Evolutionary conservation across 2,797 vertebrate genomes (phyloP).

Genomic region (Halcyon badia): DNA sequence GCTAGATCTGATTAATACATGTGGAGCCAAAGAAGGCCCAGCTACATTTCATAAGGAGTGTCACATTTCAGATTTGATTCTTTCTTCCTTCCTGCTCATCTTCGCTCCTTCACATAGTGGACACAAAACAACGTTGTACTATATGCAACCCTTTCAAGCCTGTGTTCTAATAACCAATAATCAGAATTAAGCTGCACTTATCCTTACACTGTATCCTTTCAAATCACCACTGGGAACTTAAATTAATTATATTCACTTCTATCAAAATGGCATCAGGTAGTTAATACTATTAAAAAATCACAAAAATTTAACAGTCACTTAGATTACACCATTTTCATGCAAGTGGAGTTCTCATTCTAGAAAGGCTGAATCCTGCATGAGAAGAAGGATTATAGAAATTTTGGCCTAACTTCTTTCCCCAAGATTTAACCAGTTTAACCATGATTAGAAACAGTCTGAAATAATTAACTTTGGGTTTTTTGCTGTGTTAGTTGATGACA

Average conservation of each 20-base stretch:
- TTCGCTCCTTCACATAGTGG: not conserved
- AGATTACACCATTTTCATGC: not conserved
- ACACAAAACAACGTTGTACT: not conserved
- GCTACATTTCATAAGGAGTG: not conserved
- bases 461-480: not conserved
- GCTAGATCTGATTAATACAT: not conserved
- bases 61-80: not conserved
- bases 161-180: constrained; percentile 48
- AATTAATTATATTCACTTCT: not conserved
- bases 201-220: not conserved
- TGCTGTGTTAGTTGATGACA: not conserved
- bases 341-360: not conserved
- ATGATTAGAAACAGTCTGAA: not conserved
- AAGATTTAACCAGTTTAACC: not conserved
- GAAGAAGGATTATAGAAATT: not conserved
- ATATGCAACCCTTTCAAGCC: not conserved
- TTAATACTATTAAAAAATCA: not conserved
- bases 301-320: not conserved
- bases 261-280: not conserved
- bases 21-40: not conserved
- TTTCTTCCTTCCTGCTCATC: not conserved
- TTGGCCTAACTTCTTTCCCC: not conserved
- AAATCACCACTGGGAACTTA: constrained; percentile 4
- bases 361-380: not conserved
- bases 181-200: not conserved